A percentile compares a stretch with the other conserved stretches of the same genome.
Conservation (phyloP, 1,140 invertebrate species). For the Sycophaga agraensis region DNA sequence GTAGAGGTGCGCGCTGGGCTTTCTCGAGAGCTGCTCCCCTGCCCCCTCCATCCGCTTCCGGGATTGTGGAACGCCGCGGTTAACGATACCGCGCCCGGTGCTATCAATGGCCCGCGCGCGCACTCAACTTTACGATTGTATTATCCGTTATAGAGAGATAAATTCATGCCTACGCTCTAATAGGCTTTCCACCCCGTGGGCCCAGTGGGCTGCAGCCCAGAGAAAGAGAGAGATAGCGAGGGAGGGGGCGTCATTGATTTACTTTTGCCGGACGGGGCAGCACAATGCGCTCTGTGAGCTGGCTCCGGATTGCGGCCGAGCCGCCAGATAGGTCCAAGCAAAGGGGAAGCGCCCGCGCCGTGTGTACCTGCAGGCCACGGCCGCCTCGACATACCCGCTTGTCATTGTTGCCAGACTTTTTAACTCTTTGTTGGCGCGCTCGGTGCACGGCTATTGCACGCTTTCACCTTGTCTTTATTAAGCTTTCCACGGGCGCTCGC, state of each 20-base stretch:
- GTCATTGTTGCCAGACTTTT: not conserved
- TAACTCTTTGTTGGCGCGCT: too few species aligned
- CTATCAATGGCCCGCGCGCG: constrained; percentile 39
- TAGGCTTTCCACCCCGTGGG: constrained; percentile 43
- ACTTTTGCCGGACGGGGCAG: constrained; percentile 3
- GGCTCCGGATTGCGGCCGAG: too few species aligned
- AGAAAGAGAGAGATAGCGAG: too few species aligned
- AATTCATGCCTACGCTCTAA: constrained; percentile 46
- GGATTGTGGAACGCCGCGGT: constrained; percentile 41
- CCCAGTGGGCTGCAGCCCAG: constrained; percentile 5
- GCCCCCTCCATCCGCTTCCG: constrained; percentile 36
- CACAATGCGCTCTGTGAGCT: constrained; percentile 18
- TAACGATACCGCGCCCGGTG: constrained; percentile 36
- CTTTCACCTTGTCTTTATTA: too few species aligned
- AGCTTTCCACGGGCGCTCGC: too few species aligned
- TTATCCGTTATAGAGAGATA: constrained; percentile 49
- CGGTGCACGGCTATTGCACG: too few species aligned
- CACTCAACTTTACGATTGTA: constrained; percentile 48
- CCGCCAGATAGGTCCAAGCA: too few species aligned
- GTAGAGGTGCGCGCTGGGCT: too few species aligned
- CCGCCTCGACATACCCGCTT: not conserved
- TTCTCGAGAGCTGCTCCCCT: too few species aligned
- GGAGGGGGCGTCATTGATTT: constrained; percentile 19
- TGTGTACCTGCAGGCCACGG: too few species aligned
- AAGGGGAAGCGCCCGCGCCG: too few species aligned